phyloP scores from a whole-genome alignment of 2,797 vertebrate species.

The Apogon hyalosoma region DNA sequence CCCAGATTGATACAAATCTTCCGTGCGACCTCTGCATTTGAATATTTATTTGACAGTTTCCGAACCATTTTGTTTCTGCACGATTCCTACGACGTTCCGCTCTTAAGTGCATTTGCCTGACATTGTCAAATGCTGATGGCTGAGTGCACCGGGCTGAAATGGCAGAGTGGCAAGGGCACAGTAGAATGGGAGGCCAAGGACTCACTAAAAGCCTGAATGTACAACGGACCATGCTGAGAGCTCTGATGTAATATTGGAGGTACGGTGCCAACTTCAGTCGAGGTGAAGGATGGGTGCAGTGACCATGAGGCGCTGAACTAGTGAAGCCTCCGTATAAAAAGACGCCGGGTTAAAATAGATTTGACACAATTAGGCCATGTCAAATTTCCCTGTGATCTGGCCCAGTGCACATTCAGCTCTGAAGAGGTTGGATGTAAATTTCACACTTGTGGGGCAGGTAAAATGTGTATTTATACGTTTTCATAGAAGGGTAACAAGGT shows the following conservation, averaged over 20 bases:
- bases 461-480: conserved; percentile 34
- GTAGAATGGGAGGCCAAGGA: conserved; percentile 42
- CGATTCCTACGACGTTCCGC: conserved; percentile 44
- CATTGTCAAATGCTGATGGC: conserved; percentile 66
- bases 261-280: conserved; percentile 65
- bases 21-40: conserved; percentile 49
- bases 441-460: conserved; percentile 25
- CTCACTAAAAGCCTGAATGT: conserved; percentile 57
- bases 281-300: conserved; percentile 74
- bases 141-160: conserved; percentile 39
- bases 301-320: conserved; percentile 71
- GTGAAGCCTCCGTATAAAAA: conserved; percentile 62
- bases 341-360: conserved; percentile 72
- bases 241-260: conserved; percentile 55
- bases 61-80: conserved; percentile 53
- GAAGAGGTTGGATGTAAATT: conserved; percentile 51
- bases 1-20: conserved; percentile 60
- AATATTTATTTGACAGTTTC: conserved; percentile 63
- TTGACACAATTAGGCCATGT: conserved; percentile 83
- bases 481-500: conserved; percentile 35
- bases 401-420: conserved; percentile 53
- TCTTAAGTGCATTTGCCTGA: conserved; percentile 55
- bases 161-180: conserved; percentile 41
- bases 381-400: conserved; percentile 65
- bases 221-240: conserved; percentile 44